Conservation (phyloP, 2,888 invertebrate genomes). For the Dolichopus griseipennis region DNA sequence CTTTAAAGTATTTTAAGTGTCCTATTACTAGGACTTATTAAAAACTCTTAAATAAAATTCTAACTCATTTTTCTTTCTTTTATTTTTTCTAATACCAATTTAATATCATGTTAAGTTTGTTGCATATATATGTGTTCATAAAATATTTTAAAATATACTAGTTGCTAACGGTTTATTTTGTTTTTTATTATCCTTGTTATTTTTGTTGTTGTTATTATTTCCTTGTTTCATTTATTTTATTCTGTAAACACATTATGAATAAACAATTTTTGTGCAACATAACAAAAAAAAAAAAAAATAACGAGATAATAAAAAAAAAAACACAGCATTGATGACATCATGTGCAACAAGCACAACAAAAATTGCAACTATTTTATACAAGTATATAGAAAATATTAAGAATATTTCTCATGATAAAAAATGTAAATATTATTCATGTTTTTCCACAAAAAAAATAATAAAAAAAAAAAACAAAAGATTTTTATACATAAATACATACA, state of each 20-base stretch:
- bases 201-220: not conserved
- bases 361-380: not conserved
- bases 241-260: slow-evolving; percentile 1
- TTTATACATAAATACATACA: not conserved
- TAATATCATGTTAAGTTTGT: not conserved
- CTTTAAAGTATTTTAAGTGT: too few relatives aligned
- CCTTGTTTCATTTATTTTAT: not conserved
- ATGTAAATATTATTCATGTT: slow-evolving; percentile 1
- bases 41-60: too few relatives aligned
- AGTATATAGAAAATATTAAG: too few relatives aligned
- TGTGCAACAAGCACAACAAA: not conserved
- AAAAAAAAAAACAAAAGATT: too few relatives aligned
- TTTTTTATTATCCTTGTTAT: too few relatives aligned
- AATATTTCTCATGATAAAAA: not conserved
- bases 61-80: too few relatives aligned
- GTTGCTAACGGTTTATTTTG: not conserved
- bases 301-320: too few relatives aligned
- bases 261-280: slow-evolving; percentile 4
- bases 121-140: not conserved
- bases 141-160: not conserved
- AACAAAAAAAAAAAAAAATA: not conserved
- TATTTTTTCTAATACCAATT: too few relatives aligned
- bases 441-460: not conserved
- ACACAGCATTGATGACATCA: too few relatives aligned
- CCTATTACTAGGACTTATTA: too few relatives aligned